Evolutionary conservation across 2,888 invertebrate species (phyloP), one percentile per base, ranked within the genome.

Genomic region (Xanthorhoe spadicearia): DNA sequence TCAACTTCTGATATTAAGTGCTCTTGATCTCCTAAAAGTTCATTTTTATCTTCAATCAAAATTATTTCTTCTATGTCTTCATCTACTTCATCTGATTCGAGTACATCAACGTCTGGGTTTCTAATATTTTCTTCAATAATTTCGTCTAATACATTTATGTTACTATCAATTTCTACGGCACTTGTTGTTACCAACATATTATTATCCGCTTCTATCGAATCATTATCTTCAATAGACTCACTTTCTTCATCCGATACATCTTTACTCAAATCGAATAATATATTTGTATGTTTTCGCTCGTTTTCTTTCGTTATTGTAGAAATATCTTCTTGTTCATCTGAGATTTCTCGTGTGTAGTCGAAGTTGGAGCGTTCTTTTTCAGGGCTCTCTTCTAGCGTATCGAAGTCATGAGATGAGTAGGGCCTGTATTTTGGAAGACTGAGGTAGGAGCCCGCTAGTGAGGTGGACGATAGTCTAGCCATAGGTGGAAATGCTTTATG

Each of bases 401-500:
- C 58, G 8, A 28, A 5, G 0, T 77, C 72, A 13, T 81, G 78
- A 4, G 62, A 76, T 0, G 80, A 81, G 57, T 87, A 86, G 0
- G 86, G 85, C 10, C 64, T 71, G 60, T 73, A 71, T 32, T 66
- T 67, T 0, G 86, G 83, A 0, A 86, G 68, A 0, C 59, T 19
- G 1, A 83, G 15, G 19, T 74, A 77, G 0, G 89, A 89, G 0
- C 88, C 88, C 0, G 87, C 85, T 0, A 87, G 77, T 0, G 86
- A 83, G 0, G 76, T 74, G 0, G 84, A 83, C 0, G 88, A 88
- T 3, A 51, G 56, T 3, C 4, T 18, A 23, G 19, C 10, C 0
- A n/a, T 17, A 17, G 10, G 32, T n/a, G n/a, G 5, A 10, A 18
- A 32, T 15, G 7, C 0, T 35, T 51, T 58, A 4, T 48, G 23